Conservation (phyloP, 1,140 invertebrate genomes). For the Cryptotermes secundus region DNA sequence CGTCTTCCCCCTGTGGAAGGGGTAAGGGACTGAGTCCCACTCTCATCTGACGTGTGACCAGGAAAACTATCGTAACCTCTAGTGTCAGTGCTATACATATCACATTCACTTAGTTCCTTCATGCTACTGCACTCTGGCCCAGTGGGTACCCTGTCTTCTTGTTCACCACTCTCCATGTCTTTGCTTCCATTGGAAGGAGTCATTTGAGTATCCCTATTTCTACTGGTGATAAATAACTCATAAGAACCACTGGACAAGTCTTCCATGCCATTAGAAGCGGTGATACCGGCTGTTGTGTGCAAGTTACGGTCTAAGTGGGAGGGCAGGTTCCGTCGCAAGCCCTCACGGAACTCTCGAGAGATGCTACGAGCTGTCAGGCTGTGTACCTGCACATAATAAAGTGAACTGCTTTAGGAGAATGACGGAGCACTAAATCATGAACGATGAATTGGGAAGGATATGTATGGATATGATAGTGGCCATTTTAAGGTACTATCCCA, state of each 20-base stretch:
- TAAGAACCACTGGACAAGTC: background rate
- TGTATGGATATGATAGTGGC: no score
- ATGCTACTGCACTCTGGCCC: background rate
- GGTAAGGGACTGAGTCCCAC: background rate
- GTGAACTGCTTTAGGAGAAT: no score
- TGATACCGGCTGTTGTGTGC: background rate
- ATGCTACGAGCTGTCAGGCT: conserved; percentile 80
- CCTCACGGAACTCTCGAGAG: conserved; percentile 71
- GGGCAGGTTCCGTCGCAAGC: conserved; percentile 46
- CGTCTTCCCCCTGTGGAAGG: background rate
- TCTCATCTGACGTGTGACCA: conserved; percentile 21
- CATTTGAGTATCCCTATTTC: background rate
- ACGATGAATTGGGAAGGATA: no score
- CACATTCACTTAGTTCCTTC: background rate
- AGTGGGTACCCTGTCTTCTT: background rate
- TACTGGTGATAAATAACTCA: background rate
- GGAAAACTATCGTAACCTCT: background rate
- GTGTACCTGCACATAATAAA: conserved; percentile 60
- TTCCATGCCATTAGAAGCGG: background rate
- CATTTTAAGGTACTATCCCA: no score
- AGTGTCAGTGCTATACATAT: background rate
- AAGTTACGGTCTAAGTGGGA: conserved; percentile 26
- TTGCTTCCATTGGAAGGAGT: background rate
- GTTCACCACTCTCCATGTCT: background rate
- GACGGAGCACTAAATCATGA: no score